phyloP scores from a whole-genome alignment of 2,113 vertebrate genomes.

The Lonchura striata region DNA sequence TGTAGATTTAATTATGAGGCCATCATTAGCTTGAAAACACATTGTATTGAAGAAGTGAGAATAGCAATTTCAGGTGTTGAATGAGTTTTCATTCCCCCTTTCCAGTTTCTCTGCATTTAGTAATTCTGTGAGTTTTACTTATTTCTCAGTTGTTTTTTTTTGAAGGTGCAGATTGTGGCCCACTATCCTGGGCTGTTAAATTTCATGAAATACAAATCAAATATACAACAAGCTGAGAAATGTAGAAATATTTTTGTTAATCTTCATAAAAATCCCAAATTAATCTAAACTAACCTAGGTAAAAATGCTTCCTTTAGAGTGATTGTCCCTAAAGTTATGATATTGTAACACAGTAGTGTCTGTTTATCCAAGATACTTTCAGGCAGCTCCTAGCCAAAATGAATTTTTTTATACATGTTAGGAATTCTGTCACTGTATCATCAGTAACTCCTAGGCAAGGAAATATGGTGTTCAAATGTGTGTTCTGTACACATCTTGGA shows the following conservation, averaged over 20 bases:
- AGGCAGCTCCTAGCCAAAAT: neutral
- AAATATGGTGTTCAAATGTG: neutral
- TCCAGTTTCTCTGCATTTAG: neutral
- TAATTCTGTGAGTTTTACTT: neutral
- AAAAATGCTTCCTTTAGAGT: neutral
- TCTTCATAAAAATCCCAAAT: neutral
- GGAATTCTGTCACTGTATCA: neutral
- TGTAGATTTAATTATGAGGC: neutral
- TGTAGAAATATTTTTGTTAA: neutral
- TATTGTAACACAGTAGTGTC: neutral
- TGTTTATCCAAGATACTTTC: conserved; percentile 10
- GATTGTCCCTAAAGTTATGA: neutral
- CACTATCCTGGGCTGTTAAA: neutral
- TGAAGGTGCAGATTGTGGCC: neutral
- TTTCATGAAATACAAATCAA: neutral
- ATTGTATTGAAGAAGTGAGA: neutral
- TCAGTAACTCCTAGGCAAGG: neutral
- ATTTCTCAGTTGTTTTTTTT: neutral
- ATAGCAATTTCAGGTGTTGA: neutral
- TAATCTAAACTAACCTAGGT: neutral
- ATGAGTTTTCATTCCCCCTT: neutral
- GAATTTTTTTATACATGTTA: neutral
- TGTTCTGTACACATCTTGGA: neutral
- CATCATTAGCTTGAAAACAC: neutral
- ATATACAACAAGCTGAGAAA: neutral